Conservation (phyloP, 2,888 invertebrate species). For the Caenorhabditis imperialis region DNA sequence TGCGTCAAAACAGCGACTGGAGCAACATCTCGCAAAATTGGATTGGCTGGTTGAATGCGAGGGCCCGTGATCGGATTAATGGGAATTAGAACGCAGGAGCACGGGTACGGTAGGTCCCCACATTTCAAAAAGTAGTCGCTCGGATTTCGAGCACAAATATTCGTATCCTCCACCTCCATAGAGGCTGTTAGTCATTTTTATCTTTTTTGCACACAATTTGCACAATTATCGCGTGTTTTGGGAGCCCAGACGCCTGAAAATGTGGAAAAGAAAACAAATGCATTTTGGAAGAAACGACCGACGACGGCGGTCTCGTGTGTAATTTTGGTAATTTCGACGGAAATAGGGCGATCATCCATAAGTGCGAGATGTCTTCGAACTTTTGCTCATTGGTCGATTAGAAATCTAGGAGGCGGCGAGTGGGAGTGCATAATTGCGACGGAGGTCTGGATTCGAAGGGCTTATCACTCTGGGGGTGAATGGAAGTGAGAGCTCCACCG, state of each 20-base stretch:
- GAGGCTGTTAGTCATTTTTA: conserved; percentile 1
- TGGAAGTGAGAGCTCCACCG: too few species aligned
- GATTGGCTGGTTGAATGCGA: not conserved
- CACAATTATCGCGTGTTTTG: conserved; percentile 43
- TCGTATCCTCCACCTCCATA: not conserved
- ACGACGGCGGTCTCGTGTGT: not conserved
- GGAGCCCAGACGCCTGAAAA: conserved; percentile 6
- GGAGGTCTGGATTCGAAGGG: too few species aligned
- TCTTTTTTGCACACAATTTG: conserved; percentile 23
- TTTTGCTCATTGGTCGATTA: conserved; percentile 29
- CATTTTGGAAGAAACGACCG: conserved; percentile 7
- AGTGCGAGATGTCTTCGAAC: conserved; percentile 5
- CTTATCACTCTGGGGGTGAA: too few species aligned
- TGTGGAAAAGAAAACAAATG: not conserved
- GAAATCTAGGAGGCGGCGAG: not conserved
- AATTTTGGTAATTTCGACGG: conserved; percentile 16
- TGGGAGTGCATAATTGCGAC: conserved; percentile 16
- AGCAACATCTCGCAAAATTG: conserved; percentile 2
- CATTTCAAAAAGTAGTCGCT: not conserved
- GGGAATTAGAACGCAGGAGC: too few species aligned
- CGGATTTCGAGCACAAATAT: conserved; percentile 14
- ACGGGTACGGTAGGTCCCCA: too few species aligned
- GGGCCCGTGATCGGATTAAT: conserved; percentile 36
- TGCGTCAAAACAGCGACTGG: too few species aligned
- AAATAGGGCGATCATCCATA: conserved; percentile 2